Evolutionary conservation across 2,113 vertebrate genomes (phyloP), one percentile per base, ranked within the genome.

Genomic region (Isichthys henryi): DNA sequence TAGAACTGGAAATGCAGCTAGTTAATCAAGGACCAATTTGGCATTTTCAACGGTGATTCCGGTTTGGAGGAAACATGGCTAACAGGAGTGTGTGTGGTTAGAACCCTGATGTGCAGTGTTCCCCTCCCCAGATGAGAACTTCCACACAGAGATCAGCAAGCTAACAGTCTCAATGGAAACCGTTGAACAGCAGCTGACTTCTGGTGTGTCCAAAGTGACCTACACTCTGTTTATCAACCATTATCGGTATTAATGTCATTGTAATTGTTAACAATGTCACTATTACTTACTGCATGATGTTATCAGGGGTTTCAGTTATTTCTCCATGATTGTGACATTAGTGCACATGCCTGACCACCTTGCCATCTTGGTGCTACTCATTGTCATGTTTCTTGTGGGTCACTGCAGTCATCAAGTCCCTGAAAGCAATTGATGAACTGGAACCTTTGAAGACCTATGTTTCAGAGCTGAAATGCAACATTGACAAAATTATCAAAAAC

Each of bases 401-500:
- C 31, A 70, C n/a, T 87, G 49, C 62, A 90, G 89, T 53, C 46
- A 43, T 10, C 2, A 74, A 43, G 31, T 66, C 66, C 2, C 7
- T 90, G 85, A 87, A 39, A 21, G 31, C 23, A 21, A 53, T 90
- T 5, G 85, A 90, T 27, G 85, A 31, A 8, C 48, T 90, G 21
- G 85, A 87, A 23, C 62, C 48, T 17, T 39, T 89, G 84, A 89
- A 52, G 43, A 70, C 43, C 19, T 11, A 43, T 5, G 66, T 90
- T 53, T 70, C 46, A 13, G n/a, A 90, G 35, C n/a, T 90, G 31
- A 87, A 87, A 13, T 90, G 89, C 66, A 53, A 8, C 49, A 58
- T 90, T 66, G 89, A 90, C 15, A 90, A 90, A 48, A n/a, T 90
- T 0, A 77, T 4, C 3, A 87, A 45, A 3, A 90, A 90, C 21